Evolutionary conservation across 2,113 vertebrate genomes (phyloP), one percentile per base, ranked within the genome.

Genomic region (Triplophysa siluroides): DNA sequence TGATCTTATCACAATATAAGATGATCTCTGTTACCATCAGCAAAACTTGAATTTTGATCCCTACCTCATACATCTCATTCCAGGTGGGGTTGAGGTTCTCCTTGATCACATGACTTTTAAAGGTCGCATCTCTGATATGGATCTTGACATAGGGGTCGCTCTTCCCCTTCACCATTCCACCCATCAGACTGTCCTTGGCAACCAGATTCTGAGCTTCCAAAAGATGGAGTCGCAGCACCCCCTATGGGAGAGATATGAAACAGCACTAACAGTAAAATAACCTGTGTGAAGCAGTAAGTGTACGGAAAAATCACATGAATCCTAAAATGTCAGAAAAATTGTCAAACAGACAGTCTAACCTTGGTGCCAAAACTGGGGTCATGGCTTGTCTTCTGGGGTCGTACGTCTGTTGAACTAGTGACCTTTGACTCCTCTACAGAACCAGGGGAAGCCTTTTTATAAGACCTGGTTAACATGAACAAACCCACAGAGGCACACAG

Each of bases 31-130:
- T 45, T 9, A 11, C 9, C 10, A 33, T 38, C 18, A 38, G 1
- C 24, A 19, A 68, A 2, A 43, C 41, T 16, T 19, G 12, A 13
- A 13, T 54, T 4, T 33, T 50, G 2, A 4, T 43, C 65, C 47
- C 18, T 70, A 97, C 96, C 95, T 97, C 95, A 80, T 96, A 96
- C 88, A 95, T 91, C 85, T 97, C 96, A 45, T 95, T 95, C 96
- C 96, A 98, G 70, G 90, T 92, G 0, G 96, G 96, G 85, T 93
- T 95, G 78, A 98, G 94, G 76, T 96, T 94, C 86, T 96, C 95
- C 69, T 95, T 94, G 82, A 98, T 83, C 52, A 97, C 95, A 0
- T 85, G 91, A 84, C 93, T 97, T 72, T 92, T 94, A 82, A 96
- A 95, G 18, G 76, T 86, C 21, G 76, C 71, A 11, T 90, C 92